Evolutionary conservation across 1,140 invertebrate species (phyloP).

Genomic region (Drosophila cardini): DNA sequence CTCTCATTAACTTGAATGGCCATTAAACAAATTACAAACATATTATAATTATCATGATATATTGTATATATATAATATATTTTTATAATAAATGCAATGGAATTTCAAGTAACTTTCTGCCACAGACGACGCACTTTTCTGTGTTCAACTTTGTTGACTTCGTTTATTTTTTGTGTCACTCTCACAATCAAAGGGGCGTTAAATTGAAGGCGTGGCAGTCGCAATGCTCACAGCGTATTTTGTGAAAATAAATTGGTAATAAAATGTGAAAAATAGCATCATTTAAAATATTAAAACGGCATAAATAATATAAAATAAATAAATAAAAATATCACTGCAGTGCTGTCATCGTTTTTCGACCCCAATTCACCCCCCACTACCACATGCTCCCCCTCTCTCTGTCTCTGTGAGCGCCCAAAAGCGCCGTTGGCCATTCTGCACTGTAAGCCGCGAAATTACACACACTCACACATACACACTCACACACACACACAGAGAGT

Average conservation of each 20-base stretch:
- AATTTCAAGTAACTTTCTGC: conserved; percentile 35
- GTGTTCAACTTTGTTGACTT: background rate
- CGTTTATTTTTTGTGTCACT: conserved; percentile 1
- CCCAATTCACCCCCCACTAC: background rate
- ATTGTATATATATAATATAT: conserved; percentile 35
- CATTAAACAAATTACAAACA: conserved; percentile 72
- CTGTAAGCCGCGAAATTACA: conserved; percentile 54
- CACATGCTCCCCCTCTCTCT: background rate
- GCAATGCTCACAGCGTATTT: conserved; percentile 38
- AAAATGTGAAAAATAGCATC: conserved; percentile 80
- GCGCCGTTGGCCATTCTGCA: conserved; percentile 32
- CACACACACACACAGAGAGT: conserved; percentile 17
- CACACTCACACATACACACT: conserved; percentile 26
- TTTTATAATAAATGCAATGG: conserved; percentile 63
- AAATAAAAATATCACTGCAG: conserved; percentile 77
- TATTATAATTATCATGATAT: conserved; percentile 54
- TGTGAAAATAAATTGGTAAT: conserved; percentile 79
- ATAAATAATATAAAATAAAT: conserved; percentile 80
- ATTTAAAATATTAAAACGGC: conserved; percentile 78
- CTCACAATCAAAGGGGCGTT: conserved; percentile 12
- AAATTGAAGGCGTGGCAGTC: conserved; percentile 29
- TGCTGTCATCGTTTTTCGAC: conserved; percentile 34
- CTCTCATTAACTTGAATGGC: conserved; percentile 53
- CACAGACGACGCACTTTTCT: conserved; percentile 27
- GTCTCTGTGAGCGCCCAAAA: conserved; percentile 22